Evolutionary conservation across 2,113 vertebrate species (phyloP).

Genomic region (Callorhinus ursinus): DNA sequence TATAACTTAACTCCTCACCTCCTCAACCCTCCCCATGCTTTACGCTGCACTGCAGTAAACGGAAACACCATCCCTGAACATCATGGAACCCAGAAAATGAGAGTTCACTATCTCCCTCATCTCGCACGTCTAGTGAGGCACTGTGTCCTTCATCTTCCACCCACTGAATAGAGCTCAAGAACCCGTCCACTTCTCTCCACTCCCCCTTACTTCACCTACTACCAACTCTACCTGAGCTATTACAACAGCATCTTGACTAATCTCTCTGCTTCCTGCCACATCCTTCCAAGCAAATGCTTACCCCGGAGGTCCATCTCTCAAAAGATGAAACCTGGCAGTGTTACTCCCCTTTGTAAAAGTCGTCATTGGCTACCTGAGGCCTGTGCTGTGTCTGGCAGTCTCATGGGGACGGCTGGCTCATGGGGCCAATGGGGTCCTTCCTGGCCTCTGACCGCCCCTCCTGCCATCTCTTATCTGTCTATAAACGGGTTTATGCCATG

Average conservation of each 20-base stretch:
- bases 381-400: not conserved
- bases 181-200: not conserved
- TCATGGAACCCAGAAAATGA: not conserved
- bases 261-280: not conserved
- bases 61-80: not conserved
- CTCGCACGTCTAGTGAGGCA: not conserved
- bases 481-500: not conserved
- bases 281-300: not conserved
- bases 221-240: not conserved
- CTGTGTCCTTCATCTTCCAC: not conserved
- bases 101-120: not conserved
- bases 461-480: not conserved
- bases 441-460: not conserved
- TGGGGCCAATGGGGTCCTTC: not conserved
- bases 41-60: fast-evolving
- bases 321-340: not conserved
- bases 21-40: not conserved
- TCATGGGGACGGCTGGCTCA: not conserved
- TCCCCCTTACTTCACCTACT: not conserved
- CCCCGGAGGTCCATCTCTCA: not conserved
- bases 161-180: not conserved
- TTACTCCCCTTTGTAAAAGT: not conserved
- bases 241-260: not conserved
- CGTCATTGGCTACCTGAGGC: not conserved
- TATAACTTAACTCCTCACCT: not conserved